These are phyloP conservation scores for Drosophila tropicalis DNA, from an alignment of 1,140 invertebrate species.

Conservation along the genomic window DNA sequence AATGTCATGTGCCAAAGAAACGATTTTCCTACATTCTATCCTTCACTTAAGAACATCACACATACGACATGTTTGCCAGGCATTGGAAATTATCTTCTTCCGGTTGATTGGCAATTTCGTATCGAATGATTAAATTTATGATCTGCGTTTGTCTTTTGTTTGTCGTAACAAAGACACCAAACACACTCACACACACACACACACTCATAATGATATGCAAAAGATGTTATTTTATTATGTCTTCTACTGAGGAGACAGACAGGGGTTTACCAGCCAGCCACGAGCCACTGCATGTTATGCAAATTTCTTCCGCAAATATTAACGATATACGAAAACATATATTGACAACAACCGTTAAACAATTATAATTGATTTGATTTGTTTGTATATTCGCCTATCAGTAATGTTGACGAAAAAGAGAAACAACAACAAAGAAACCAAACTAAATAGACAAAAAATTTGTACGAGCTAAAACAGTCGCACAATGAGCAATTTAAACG, in stretches of 20 bases:
- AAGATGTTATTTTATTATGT: slow-evolving; percentile 60
- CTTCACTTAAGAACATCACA: slow-evolving; percentile 41
- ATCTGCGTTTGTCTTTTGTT: slow-evolving; percentile 57
- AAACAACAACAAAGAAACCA: neutral
- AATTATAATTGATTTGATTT: slow-evolving; percentile 66
- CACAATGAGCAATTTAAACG: slow-evolving; percentile 48
- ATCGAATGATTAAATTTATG: slow-evolving; percentile 19
- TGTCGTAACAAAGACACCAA: slow-evolving; percentile 22
- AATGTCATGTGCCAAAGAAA: slow-evolving; percentile 31
- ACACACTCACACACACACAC: slow-evolving; percentile 1
- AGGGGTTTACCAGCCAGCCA: slow-evolving; percentile 21
- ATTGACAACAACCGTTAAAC: slow-evolving; percentile 62
- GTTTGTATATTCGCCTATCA: slow-evolving; percentile 19
- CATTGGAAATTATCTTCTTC: slow-evolving; percentile 28
- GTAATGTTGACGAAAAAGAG: slow-evolving; percentile 6
- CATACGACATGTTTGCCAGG: slow-evolving; percentile 54
- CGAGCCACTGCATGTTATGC: slow-evolving; percentile 60
- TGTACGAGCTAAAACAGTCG: slow-evolving; percentile 34
- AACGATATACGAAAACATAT: slow-evolving; percentile 61
- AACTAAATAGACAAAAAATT: slow-evolving; percentile 24
- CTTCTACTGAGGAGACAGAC: slow-evolving; percentile 34
- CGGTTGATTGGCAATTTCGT: slow-evolving; percentile 32
- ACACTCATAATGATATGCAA: slow-evolving; percentile 55
- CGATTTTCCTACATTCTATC: slow-evolving; percentile 17
- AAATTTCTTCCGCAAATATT: slow-evolving; percentile 78